Base-by-base conservation (phyloP, 2,888 invertebrate genomes). In the Dermolepida albohirtum region DNA sequence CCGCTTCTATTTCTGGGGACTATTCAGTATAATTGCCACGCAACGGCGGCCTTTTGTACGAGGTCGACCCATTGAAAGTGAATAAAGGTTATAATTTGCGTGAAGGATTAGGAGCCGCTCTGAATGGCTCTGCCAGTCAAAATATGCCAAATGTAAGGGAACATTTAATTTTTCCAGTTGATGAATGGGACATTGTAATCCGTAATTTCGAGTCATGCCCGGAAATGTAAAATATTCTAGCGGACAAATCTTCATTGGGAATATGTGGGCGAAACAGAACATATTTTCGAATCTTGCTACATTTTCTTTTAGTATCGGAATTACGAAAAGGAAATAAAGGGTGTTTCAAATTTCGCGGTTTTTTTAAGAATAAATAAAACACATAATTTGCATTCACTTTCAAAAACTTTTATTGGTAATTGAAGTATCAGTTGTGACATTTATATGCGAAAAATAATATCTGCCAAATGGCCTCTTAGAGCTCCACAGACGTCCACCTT, bases 31-130 rank as follows among this genome's bases (percentile, higher is more conserved):
- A 67, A 67, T 67, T 64, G 63, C 64, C 64, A 40, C 54, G 54
- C 49, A 57, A 57, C 64, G 64, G 27, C 22, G 52, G 52, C 17
- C 50, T 55, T 55, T 49, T 68, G 29, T 64, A 11, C 44, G 57
- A 65, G 49, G 44, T 40, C 44, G 39, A 40, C 64, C 50, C 52
- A 68, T 68, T 55, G 64, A 68, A 54, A 54, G 54, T 49, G 57
- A 41, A 68, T 65, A 68, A 68, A 68, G 54, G 64, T 55, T 41
- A 50, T 52, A 68, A 68, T 55, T 57, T 64, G 68, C 51, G 52
- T 43, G 52, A 55, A 47, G 29, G 55, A 54, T 40, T 63, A 47
- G 29, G 29, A 52, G 62, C n/a, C 43, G 27, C 44, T 14, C 34
- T 68, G 63, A 66, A 66, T 51, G 29, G 34, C 29, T 11, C 27